Base-by-base conservation (phyloP, 1,140 invertebrate genomes). In the Onthophagus taurus region DNA sequence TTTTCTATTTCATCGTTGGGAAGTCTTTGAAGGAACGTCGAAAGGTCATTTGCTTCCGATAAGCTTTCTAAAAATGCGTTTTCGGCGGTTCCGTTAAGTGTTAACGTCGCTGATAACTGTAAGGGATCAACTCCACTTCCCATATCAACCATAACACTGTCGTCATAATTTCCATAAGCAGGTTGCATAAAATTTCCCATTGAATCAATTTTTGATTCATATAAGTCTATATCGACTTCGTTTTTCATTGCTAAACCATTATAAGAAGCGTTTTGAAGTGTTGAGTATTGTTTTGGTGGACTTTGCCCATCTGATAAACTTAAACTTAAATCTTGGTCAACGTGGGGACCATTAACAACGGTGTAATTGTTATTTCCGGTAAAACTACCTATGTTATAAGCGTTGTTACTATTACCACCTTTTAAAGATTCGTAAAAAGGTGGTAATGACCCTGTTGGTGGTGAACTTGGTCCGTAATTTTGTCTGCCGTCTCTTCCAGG, bases 371-470 rank as follows among this genome's bases (percentile, higher is more conserved):
- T 65, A 17, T 59, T 59, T n/a, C n/a, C n/a, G 2, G 60, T 50
- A 43, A 57, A 63, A 31, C 55, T 59, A 9, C 61, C 51, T 11
- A 64, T 65, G 45, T 70, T 72, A 48, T 72, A 75, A 47, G 71
- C 70, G 48, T 72, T 74, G 11, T 49, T 50, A 39, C 81, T 82
- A 57, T 80, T 80, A 8, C 81, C 81, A 43, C 45, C 76, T 63
- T 88, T 89, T 0, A 89, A 69, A 11, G 81, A 86, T 65, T 88
- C 85, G 55, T 87, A 87, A 55, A 89, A 88, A 1, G 85, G 85
- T 5, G 85, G 85, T 33, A 89, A 60, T 26, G 83, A 85, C 0
- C 83, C 84, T 1, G 83, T 85, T 2, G 84, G 84, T 34, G 84
- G 84, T 49, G 83, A 85, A 49, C 83, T 86, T 2, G 83, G 83